phyloP scores from a whole-genome alignment of 2,113 vertebrate genomes.

The Grammomys surdaster region DNA sequence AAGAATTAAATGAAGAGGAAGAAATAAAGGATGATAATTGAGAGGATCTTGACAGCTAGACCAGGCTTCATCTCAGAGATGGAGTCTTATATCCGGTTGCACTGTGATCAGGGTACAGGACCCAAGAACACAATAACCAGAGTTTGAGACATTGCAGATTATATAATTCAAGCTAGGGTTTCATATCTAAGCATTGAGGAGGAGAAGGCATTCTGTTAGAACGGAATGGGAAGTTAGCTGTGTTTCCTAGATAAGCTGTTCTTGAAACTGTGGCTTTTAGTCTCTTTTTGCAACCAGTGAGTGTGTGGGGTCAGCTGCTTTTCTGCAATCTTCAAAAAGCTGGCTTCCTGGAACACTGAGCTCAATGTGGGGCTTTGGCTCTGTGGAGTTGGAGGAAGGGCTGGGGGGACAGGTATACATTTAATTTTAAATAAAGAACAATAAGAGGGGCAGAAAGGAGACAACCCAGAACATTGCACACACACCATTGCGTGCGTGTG shows the following conservation, averaged over 20 bases:
- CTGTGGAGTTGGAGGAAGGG: background rate
- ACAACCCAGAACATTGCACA: background rate
- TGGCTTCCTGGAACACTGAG: background rate
- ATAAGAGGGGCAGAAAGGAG: too few species aligned
- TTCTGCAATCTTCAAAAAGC: background rate
- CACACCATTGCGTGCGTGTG: too few species aligned
- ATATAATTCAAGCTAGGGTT: background rate
- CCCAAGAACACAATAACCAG: background rate
- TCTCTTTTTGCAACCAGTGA: background rate
- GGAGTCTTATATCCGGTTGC: background rate
- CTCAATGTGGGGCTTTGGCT: background rate
- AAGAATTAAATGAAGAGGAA: background rate
- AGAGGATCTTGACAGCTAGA: background rate
- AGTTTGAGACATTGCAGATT: background rate
- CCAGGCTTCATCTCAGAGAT: background rate
- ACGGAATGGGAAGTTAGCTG: background rate
- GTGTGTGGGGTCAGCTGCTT: background rate
- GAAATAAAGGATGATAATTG: background rate
- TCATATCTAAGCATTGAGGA: background rate
- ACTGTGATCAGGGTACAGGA: background rate
- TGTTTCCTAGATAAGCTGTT: background rate
- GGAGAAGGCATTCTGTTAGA: background rate
- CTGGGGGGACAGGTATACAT: background rate
- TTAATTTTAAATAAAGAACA: conserved; percentile 18
- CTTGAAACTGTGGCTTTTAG: background rate